Evolutionary conservation across 2,113 vertebrate species (phyloP), one percentile per base, ranked within the genome.

Genomic region (Xiphophorus maculatus): DNA sequence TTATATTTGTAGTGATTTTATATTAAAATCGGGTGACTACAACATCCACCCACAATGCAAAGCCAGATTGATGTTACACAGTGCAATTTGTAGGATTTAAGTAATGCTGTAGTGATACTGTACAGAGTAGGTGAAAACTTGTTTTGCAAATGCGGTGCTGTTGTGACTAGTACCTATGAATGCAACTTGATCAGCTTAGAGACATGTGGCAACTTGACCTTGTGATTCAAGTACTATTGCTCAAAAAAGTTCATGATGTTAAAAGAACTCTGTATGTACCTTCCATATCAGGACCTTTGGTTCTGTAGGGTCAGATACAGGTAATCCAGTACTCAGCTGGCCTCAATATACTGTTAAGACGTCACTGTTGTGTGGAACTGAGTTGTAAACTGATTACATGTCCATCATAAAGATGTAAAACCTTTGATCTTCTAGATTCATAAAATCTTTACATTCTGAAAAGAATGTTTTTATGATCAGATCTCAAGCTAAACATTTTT

Each of bases 161-260:
- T 27, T 15, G 10, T 29, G 40, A 74, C 65, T 37, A 61, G 19
- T 40, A 35, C 72, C 68, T 73, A 15, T 63, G 2, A 85, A 42
- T 37, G 62, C 11, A 7, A 65, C 1, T 17, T 67, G 35, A 62
- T 71, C 4, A 4, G 30, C 14, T 27, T 35, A 70, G 28, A 64
- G 54, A 68, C 40, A 74, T 71, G 25, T 54, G 1, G 6, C 14
- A 68, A 60, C 40, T 48, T 69, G 17, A 32, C 2, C 28, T 37
- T 62, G n/a, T 5, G 11, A 13, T 62, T 27, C n/a, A 28, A 28
- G 4, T 13, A 5, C 9, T 29, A 62, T 62, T n/a, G 4, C 60
- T 12, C n/a, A 27, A 62, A 29, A 28, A 28, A 29, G 5, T 28
- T 12, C 12, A 61, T 27, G 10, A 27, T 61, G 60, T 27, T 4